Base-by-base conservation (phyloP, 2,797 vertebrate species). In the Pangasius larnaudii region DNA sequence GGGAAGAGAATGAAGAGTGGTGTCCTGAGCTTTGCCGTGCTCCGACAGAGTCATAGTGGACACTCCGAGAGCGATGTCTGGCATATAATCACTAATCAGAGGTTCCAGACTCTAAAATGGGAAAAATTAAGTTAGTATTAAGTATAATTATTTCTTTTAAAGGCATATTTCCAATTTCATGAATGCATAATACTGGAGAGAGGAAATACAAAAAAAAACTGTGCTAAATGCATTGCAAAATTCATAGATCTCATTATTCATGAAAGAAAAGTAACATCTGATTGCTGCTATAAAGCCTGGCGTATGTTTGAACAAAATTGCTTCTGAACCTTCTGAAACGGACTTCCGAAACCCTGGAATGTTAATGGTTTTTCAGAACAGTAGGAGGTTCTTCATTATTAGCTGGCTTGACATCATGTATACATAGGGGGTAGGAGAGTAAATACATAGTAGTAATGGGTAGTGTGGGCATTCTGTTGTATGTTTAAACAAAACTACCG, bases 1-100 rank as follows among this genome's bases (percentile, higher is more conserved):
- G 56, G 88, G 88, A 89, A 30, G 92, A 92, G 86, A 83, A 87
- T 95, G 91, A 72, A 94, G 88, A 93, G 97, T 97, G 90, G 96
- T 94, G 91, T 97, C 96, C 91, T 96, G 95, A 59, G 96, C 91
- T 67, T 98, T 97, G 74, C 97, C 96, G 89, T 98, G 96, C 89
- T 99, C 98, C 90, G 98, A 97, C 86, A 99, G 94, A 65, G 98
- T 97, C 96, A 99, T 96, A 3, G 98, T 96, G 0, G 99, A 99
- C 85, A 99, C 97, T 0, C 98, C 98, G 94, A 99, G 97, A 0
- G 99, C 99, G 0, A 99, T 99, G 91, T 99, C 99, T n/a, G 99
- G 99, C 98, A 99, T 98, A 93, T 98, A 97, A 80, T 99, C 98
- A 85, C 98, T 99, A 46, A 98, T 97, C 87, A 97, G 95, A 27